Evolutionary conservation across 2,888 invertebrate genomes (phyloP).

Genomic region (Cheiracanthium punctorium): DNA sequence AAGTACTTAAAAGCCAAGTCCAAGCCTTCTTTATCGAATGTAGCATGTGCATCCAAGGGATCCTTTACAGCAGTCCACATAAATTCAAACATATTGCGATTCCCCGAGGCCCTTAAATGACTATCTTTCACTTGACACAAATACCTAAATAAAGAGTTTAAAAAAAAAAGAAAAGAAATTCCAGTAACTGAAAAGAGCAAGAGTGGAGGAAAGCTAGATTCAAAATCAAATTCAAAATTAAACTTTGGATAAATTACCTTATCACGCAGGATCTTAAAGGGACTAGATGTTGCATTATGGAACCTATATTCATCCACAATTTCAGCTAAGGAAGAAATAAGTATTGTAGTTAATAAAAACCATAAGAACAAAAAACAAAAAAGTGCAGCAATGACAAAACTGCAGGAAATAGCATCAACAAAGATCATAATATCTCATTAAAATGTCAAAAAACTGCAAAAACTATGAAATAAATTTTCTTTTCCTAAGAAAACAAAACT

Average conservation of each 20-base stretch:
- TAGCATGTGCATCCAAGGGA: conserved; percentile 83
- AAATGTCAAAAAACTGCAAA: no score
- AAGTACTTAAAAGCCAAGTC: conserved; percentile 97
- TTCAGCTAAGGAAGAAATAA: conserved; percentile 80
- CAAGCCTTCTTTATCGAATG: conserved; percentile 82
- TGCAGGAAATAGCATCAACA: no score
- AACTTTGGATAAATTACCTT: conserved; percentile 72
- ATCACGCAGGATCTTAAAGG: conserved; percentile 90
- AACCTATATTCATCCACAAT: conserved; percentile 93
- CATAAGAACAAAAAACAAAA: no score
- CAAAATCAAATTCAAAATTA: no score
- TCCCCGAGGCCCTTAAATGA: conserved; percentile 90
- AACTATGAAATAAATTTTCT: no score
- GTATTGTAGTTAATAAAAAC: no score
- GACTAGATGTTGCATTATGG: conserved; percentile 90
- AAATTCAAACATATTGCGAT: conserved; percentile 94
- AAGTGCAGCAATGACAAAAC: no score
- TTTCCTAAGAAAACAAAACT: no score
- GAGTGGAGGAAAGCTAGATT: neutral
- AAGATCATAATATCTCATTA: no score
- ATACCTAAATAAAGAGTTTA: conserved; percentile 80
- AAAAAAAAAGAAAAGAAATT: neutral
- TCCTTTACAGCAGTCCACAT: conserved; percentile 97
- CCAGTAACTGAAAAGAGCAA: neutral
- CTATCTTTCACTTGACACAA: conserved; percentile 96